phyloP scores from a whole-genome alignment of 2,888 invertebrate species.

The Caenorhabditis sp. region DNA sequence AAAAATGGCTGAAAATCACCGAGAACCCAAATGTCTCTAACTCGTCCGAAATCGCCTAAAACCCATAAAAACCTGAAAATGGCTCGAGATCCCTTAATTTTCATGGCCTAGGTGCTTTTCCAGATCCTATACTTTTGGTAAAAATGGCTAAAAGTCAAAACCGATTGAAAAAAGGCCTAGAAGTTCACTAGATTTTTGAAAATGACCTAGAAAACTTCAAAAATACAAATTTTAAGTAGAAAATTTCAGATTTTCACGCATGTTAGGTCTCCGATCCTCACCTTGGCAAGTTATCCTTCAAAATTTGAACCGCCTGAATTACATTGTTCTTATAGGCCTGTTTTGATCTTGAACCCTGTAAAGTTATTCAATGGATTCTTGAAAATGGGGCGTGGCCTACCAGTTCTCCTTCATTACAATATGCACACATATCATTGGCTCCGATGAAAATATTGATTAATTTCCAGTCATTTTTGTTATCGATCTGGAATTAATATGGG shows the following conservation, averaged over 20 bases:
- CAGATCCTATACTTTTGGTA: too few species aligned
- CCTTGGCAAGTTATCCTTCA: constrained; percentile 55
- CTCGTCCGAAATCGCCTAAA: too few species aligned
- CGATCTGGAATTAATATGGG: constrained; percentile 28
- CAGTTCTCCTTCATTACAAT: constrained; percentile 43
- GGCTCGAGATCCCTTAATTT: too few species aligned
- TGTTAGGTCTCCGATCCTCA: constrained; percentile 7
- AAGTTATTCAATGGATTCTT: background rate
- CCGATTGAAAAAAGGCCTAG: too few species aligned
- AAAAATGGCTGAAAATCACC: too few species aligned
- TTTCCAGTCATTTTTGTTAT: constrained; percentile 65
- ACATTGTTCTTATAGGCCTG: constrained; percentile 49
- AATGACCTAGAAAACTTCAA: too few species aligned
- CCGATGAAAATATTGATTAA: constrained; percentile 66
- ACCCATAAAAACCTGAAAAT: too few species aligned
- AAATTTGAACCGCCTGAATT: constrained; percentile 49
- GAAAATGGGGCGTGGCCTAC: constrained; percentile 1
- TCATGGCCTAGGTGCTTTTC: too few species aligned
- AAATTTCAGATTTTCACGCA: background rate
- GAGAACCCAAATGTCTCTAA: too few species aligned
- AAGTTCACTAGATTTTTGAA: too few species aligned
- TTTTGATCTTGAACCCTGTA: constrained; percentile 41
- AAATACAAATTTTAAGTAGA: too few species aligned
- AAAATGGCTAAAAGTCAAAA: too few species aligned
- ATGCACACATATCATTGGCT: constrained; percentile 64